A percentile compares a stretch with the other conserved stretches of the same genome.
Conservation (phyloP, 2,797 vertebrate species). For the Brachyrhaphis roseni region DNA sequence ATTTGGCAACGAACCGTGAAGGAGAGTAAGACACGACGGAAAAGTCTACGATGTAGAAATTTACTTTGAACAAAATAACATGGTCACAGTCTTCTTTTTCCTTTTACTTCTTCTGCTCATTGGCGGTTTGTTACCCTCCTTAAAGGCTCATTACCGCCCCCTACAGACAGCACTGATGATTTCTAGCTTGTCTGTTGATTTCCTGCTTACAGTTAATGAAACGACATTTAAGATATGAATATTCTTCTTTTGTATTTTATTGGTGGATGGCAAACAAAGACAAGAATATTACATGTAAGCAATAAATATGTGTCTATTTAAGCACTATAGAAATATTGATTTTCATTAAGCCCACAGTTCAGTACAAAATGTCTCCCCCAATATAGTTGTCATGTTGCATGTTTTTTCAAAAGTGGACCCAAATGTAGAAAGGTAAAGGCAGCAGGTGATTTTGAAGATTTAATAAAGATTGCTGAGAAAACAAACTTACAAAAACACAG, state of each 20-base stretch:
- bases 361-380: background rate
- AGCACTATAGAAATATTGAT: background rate
- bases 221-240: background rate
- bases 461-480: too few species aligned
- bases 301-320: background rate
- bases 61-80: background rate
- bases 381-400: background rate
- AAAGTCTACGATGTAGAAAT: background rate
- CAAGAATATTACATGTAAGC: background rate
- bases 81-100: background rate
- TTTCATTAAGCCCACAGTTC: background rate
- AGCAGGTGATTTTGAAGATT: too few species aligned
- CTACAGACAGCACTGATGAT: background rate
- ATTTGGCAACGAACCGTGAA: background rate
- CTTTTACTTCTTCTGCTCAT: background rate
- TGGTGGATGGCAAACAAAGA: too few species aligned
- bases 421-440: too few species aligned
- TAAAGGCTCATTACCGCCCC: background rate
- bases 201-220: background rate
- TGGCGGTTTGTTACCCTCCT: background rate
- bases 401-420: too few species aligned
- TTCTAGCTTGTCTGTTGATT: background rate
- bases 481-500: too few species aligned
- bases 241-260: background rate
- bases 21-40: background rate